Conservation (phyloP, 2,888 invertebrate genomes). For the Oscheius sp. region DNA sequence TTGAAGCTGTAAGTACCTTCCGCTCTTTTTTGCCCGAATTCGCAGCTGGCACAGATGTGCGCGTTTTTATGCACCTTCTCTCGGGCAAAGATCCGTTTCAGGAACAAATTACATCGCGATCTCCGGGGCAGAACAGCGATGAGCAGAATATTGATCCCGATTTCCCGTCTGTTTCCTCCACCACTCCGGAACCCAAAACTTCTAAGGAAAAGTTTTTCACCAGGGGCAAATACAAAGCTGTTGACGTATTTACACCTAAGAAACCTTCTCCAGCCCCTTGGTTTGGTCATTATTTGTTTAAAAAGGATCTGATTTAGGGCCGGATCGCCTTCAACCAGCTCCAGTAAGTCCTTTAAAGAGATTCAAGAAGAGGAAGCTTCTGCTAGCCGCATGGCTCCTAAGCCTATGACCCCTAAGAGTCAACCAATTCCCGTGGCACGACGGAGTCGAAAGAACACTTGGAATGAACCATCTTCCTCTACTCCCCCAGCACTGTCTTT, state of each 20-base stretch:
- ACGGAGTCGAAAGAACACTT: conserved; percentile 8
- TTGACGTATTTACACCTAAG: not conserved
- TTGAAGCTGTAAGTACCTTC: no score
- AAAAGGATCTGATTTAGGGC: not conserved
- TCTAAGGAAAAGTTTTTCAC: not conserved
- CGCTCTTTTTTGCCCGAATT: no score
- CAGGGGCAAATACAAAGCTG: conserved; percentile 5
- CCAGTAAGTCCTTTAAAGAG: not conserved
- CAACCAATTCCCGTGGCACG: not conserved
- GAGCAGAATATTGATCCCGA: conserved; percentile 6
- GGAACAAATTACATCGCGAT: no score
- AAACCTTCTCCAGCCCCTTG: not conserved
- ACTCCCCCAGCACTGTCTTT: conserved; percentile 5
- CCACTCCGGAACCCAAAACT: not conserved
- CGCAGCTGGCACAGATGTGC: no score
- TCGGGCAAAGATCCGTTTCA: no score
- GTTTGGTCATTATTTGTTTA: not conserved
- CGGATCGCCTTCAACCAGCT: not conserved
- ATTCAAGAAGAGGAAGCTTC: conserved; percentile 15
- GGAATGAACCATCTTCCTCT: not conserved
- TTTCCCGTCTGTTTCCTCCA: not conserved
- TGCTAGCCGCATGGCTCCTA: not conserved
- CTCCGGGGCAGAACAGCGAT: no score
- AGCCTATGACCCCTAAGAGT: no score
- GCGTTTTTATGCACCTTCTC: no score